These are phyloP conservation scores for Gymnoscopelus microlampas DNA, from an alignment of 2,797 vertebrate genomes.

Conservation along the genomic window DNA sequence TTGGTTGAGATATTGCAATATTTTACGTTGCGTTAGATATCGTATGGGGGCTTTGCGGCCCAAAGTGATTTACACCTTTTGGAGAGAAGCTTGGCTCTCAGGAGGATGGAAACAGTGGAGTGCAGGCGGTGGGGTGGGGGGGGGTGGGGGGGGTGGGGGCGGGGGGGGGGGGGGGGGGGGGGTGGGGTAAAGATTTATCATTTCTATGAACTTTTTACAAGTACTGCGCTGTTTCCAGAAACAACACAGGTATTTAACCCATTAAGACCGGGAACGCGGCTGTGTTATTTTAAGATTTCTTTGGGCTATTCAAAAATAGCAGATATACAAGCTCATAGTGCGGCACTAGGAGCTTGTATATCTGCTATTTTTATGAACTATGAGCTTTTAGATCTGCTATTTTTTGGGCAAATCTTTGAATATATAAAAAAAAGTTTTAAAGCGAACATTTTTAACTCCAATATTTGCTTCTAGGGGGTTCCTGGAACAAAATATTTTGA, in stretches of 20 bases:
- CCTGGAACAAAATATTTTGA: no score
- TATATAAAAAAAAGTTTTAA: no score
- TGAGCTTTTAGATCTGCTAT: no score
- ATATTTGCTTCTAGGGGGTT: no score
- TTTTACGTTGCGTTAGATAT: slow-evolving; percentile 69
- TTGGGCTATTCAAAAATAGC: no score
- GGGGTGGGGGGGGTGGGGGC: slow-evolving; percentile 25
- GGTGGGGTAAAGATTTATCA: slow-evolving; percentile 62
- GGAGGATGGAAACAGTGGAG: slow-evolving; percentile 49
- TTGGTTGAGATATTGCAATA: slow-evolving; percentile 65
- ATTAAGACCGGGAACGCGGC: no score
- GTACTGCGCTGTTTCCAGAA: slow-evolving; percentile 76
- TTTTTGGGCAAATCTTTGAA: no score
- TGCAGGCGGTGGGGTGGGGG: not conserved
- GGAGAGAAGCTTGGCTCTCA: slow-evolving; percentile 56
- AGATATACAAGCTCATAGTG: no score
- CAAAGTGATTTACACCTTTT: slow-evolving; percentile 72
- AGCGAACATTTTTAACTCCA: no score
- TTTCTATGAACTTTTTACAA: slow-evolving; percentile 81
- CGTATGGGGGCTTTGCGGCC: slow-evolving; percentile 62
- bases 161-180: slow-evolving; percentile 12
- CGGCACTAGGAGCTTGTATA: no score
- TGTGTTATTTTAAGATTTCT: no score
- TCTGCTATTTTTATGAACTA: no score
- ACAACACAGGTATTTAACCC: slow-evolving; percentile 76